Base-by-base conservation (phyloP, 2,888 invertebrate genomes). In the Orchesellides sinensis region DNA sequence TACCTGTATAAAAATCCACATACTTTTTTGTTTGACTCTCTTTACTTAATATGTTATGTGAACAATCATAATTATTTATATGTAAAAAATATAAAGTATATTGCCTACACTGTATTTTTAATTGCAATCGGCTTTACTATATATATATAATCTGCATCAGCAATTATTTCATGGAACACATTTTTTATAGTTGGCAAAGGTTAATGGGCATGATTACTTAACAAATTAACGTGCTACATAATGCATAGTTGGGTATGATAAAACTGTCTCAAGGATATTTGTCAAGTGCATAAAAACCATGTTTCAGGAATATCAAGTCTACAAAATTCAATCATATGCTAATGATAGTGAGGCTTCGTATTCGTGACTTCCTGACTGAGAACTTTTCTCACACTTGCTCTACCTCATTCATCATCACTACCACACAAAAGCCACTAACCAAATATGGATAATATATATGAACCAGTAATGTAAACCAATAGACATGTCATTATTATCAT, bases 181-280 rank as follows among this genome's bases (percentile, higher is more conserved):
- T 40, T 40, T 10, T n/a, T n/a, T n/a, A n/a, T n/a, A 40, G 10
- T 40, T 40, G 40, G 40, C 10, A 14, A 40, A 8, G 10, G 5
- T 6, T 32, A 5, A 10, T 14, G 2, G 40, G 40, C 40, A 40
- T 32, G 40, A 40, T 40, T 40, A 40, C 40, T n/a, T 40, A 40
- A 40, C 40, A 2, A 40, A 40, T 40, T 40, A 40, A 5, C 40
- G 5, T n/a, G n/a, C 40, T 40, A 14, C n/a, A n/a, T 14, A n/a
- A 32, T 32, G 10, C 6, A 5, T 40, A 14, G 40, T 40, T 10
- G 40, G 40, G 10, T 40, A 40, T 49, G 49, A 49, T 17, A 63
- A 65, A 65, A 65, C 27, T 74, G 65, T 74, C 63, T 74, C 74
- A 74, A 65, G 65, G 65, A 74, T 74, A 27, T 63, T 74, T 74